These are phyloP conservation scores for Saxidomus purpurata DNA, from an alignment of 1,140 invertebrate genomes.

Conservation along the genomic window DNA sequence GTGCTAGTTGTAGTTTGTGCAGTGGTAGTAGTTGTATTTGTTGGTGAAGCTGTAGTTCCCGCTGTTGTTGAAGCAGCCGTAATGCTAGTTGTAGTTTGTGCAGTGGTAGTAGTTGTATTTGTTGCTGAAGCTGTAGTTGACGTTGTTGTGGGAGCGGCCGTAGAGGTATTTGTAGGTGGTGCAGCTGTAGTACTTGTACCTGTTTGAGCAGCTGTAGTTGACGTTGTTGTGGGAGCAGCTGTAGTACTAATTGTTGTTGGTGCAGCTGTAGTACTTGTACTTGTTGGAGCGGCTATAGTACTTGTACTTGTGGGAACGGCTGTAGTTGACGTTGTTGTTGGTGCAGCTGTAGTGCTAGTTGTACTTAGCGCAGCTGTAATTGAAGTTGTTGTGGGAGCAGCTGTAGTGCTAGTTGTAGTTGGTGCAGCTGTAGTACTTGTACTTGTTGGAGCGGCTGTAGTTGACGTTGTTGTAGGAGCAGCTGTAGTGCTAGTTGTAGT, in stretches of 20 bases:
- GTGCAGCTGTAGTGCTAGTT: slow-evolving; percentile 1
- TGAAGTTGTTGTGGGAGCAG: not conserved
- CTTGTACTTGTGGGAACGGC: not conserved
- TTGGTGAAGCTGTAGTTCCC: not conserved
- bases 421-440: slow-evolving; percentile 21
- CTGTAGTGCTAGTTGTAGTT: slow-evolving; percentile 18
- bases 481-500: slow-evolving; percentile 10
- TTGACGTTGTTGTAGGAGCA: not conserved
- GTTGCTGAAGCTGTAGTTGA: not conserved
- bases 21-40: not conserved
- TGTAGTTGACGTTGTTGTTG: slow-evolving; percentile 36
- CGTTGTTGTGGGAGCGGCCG: not conserved
- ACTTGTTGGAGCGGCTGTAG: not conserved
- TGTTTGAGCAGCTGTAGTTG: too few species aligned
- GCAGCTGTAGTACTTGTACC: too few species aligned
- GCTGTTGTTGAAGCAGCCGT: not conserved
- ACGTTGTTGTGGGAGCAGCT: not conserved
- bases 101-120: not conserved
- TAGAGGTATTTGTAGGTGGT: not conserved
- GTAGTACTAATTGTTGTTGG: not conserved
- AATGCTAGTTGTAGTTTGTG: not conserved
- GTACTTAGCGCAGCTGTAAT: not conserved
- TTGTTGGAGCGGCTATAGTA: not conserved
- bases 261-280: not conserved
- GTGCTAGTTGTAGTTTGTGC: not conserved